These are phyloP conservation scores for Nothoprocta perdicaria DNA, from an alignment of 2,113 vertebrate species.

Conservation along the genomic window DNA sequence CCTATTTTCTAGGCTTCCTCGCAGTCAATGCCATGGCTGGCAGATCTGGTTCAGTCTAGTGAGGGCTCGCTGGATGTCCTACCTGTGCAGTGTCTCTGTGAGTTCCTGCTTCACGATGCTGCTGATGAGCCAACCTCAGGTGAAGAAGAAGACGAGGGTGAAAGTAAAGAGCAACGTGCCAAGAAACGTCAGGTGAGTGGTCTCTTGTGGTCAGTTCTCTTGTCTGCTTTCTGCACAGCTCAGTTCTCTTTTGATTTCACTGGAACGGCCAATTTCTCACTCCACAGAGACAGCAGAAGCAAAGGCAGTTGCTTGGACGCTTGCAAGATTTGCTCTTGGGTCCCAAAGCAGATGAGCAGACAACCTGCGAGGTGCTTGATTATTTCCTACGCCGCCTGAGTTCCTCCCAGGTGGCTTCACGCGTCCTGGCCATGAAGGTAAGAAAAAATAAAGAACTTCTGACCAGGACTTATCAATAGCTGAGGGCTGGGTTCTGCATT, in stretches of 20 bases:
- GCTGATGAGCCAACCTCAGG: conserved; percentile 84
- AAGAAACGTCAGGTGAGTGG: conserved; percentile 89
- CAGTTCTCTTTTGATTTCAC: neutral
- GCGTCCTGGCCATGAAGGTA: conserved; percentile 97
- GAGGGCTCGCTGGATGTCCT: conserved; percentile 97
- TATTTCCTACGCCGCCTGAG: conserved; percentile 96
- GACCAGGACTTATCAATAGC: neutral
- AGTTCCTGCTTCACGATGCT: conserved; percentile 95
- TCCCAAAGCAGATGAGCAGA: conserved; percentile 94
- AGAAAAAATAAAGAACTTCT: neutral
- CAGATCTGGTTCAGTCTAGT: conserved; percentile 96
- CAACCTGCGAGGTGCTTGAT: conserved; percentile 95
- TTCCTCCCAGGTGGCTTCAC: conserved; percentile 94
- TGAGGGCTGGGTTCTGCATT: neutral
- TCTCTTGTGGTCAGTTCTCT: neutral
- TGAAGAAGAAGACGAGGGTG: conserved; percentile 92
- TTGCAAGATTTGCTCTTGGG: conserved; percentile 95
- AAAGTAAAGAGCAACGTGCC: conserved; percentile 94
- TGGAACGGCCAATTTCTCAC: neutral
- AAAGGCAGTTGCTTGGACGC: conserved; percentile 92
- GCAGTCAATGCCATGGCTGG: conserved; percentile 98
- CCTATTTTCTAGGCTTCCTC: conserved; percentile 87
- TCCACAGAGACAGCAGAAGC: conserved; percentile 92
- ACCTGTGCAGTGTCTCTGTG: conserved; percentile 96
- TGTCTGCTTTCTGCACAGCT: neutral